Percentiles rank a stretch among this genome's conserved stretches.
These are phyloP conservation scores for Xylota segnis DNA, from an alignment of 2,888 invertebrate species.

Conservation along the genomic window DNA sequence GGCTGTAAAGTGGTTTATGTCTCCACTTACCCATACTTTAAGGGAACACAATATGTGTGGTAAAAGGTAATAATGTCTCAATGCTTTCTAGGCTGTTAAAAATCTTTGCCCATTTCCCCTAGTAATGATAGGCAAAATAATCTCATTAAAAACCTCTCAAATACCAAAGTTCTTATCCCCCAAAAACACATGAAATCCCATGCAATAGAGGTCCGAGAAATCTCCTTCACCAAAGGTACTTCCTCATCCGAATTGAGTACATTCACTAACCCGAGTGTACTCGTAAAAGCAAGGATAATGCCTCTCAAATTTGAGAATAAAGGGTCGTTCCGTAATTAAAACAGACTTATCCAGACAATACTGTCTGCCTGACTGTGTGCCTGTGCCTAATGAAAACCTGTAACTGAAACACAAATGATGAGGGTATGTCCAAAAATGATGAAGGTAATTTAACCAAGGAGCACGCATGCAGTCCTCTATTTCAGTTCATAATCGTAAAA, in stretches of 20 bases:
- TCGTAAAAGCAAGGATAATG: slow-evolving; percentile 66
- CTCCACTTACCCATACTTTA: background rate
- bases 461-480: slow-evolving; percentile 51
- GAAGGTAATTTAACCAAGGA: slow-evolving; percentile 51
- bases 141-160: slow-evolving; percentile 36
- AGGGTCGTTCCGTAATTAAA: slow-evolving; percentile 61
- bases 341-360: slow-evolving; percentile 33
- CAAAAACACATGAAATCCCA: slow-evolving; percentile 1
- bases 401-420: slow-evolving; percentile 41
- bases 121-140: slow-evolving; percentile 10
- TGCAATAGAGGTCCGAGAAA: slow-evolving; percentile 20
- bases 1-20: slow-evolving; percentile 30
- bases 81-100: background rate
- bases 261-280: slow-evolving; percentile 28
- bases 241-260: slow-evolving; percentile 29
- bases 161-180: background rate
- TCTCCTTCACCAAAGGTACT: slow-evolving; percentile 23
- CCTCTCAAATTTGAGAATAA: slow-evolving; percentile 24
- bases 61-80: slow-evolving; percentile 17
- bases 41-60: slow-evolving; percentile 18
- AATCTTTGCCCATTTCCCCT: background rate
- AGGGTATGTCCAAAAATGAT: slow-evolving; percentile 53
- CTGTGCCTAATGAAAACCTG: slow-evolving; percentile 39
- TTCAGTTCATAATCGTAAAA: slow-evolving; percentile 70
- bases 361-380: background rate